phyloP scores from a whole-genome alignment of 2,888 invertebrate species.

The Andricus curvator region DNA sequence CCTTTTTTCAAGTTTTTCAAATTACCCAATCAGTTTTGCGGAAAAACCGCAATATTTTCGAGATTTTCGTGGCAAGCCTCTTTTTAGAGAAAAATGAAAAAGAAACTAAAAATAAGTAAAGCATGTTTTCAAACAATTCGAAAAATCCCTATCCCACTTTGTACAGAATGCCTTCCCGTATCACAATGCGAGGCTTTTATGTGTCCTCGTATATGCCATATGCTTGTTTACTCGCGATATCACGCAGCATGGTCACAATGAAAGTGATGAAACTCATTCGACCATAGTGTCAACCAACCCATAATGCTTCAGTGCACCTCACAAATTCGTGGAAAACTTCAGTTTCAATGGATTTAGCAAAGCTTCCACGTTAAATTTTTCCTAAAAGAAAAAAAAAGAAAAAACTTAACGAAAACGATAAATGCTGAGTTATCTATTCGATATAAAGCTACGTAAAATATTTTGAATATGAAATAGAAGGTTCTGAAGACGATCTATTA shows the following conservation, averaged over 20 bases:
- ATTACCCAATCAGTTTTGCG: too few relatives aligned
- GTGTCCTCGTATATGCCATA: not conserved
- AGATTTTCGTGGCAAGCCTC: too few relatives aligned
- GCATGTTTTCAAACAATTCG: not conserved
- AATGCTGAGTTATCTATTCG: not conserved
- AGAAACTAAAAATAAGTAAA: not conserved
- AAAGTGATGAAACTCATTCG: slow-evolving; percentile 39
- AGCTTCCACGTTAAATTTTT: not conserved
- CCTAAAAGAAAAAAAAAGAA: not conserved
- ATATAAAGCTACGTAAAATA: not conserved
- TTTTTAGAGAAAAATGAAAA: too few relatives aligned
- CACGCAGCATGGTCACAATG: slow-evolving; percentile 8
- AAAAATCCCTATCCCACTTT: not conserved
- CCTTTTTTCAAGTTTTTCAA: too few relatives aligned
- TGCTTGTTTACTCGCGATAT: slow-evolving; percentile 28
- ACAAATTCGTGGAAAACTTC: not conserved
- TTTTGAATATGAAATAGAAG: too few relatives aligned
- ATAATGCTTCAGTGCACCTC: not conserved
- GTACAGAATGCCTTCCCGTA: not conserved
- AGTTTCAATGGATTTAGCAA: not conserved
- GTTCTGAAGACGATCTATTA: too few relatives aligned
- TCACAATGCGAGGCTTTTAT: not conserved
- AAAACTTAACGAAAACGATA: not conserved
- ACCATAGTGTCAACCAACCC: not conserved
- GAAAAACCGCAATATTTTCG: too few relatives aligned